Evolutionary conservation across 2,888 invertebrate species (phyloP).

Genomic region (Polydrusus cervinus): DNA sequence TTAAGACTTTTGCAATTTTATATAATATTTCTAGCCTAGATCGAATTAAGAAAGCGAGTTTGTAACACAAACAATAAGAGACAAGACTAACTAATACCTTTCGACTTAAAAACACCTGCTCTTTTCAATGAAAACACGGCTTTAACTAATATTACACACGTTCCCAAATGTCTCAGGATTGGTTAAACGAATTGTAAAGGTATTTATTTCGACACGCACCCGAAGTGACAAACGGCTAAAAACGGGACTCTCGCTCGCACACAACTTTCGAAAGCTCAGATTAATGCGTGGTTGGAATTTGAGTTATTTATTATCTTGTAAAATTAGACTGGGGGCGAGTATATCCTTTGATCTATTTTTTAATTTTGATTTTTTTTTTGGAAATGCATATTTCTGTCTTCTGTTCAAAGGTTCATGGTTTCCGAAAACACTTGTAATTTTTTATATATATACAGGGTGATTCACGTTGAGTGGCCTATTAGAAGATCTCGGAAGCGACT

Average conservation of each 20-base stretch:
- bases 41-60: background rate
- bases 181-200: constrained; percentile 60
- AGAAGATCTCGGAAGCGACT: no score
- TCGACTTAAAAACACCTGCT: constrained; percentile 64
- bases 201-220: constrained; percentile 59
- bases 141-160: constrained; percentile 64
- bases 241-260: constrained; percentile 49
- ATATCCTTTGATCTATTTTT: constrained; percentile 48
- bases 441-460: no score
- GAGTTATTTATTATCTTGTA: constrained; percentile 45
- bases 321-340: constrained; percentile 23
- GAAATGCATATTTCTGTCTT: background rate
- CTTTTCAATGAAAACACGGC: constrained; percentile 63
- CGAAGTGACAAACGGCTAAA: constrained; percentile 58
- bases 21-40: background rate
- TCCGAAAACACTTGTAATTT: background rate
- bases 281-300: constrained; percentile 41
- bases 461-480: no score
- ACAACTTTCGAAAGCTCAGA: constrained; percentile 41
- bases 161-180: constrained; percentile 62
- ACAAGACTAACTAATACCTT: constrained; percentile 42
- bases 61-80: background rate
- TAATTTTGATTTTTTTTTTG: constrained; percentile 22
- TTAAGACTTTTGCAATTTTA: background rate
- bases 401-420: background rate